A percentile compares a stretch with the other conserved stretches of the same genome.
phyloP scores from a whole-genome alignment of 37 sponge, comb jelly and placozoan species.

The Eunapius fragilis region DNA sequence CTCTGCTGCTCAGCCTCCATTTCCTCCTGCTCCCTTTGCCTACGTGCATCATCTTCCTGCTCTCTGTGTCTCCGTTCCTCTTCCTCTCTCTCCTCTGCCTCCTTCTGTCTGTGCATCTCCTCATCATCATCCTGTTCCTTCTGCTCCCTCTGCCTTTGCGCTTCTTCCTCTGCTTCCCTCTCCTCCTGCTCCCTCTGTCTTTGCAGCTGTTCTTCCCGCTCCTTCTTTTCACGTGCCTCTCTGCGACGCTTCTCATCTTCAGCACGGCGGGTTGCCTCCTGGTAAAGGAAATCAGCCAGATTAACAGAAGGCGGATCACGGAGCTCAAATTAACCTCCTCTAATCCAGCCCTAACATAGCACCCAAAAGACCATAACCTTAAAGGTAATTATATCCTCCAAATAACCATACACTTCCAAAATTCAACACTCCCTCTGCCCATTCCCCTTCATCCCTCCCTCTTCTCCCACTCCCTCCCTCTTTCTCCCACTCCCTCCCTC shows the following conservation, averaged over 20 bases:
- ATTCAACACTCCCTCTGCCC: no score
- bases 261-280: slow-evolving; percentile 36
- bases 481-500: no score
- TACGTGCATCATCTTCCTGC: background rate
- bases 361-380: no score
- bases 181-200: slow-evolving; percentile 31
- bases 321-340: background rate
- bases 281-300: background rate
- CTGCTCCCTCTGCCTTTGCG: background rate
- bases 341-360: no score
- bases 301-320: background rate
- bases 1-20: slow-evolving; percentile 2
- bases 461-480: no score
- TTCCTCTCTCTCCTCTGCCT: slow-evolving; percentile 5
- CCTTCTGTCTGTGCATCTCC: background rate
- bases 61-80: background rate
- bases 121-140: background rate
- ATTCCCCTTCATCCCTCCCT: no score
- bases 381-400: no score
- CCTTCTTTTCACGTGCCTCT: slow-evolving; percentile 53
- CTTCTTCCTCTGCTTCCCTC: background rate
- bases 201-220: slow-evolving; percentile 29
- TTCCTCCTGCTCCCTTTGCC: slow-evolving; percentile 2
- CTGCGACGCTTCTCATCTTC: slow-evolving; percentile 62
- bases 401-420: no score